Conservation (phyloP, 2,888 invertebrate species). For the Holacanthella duospinosa region DNA sequence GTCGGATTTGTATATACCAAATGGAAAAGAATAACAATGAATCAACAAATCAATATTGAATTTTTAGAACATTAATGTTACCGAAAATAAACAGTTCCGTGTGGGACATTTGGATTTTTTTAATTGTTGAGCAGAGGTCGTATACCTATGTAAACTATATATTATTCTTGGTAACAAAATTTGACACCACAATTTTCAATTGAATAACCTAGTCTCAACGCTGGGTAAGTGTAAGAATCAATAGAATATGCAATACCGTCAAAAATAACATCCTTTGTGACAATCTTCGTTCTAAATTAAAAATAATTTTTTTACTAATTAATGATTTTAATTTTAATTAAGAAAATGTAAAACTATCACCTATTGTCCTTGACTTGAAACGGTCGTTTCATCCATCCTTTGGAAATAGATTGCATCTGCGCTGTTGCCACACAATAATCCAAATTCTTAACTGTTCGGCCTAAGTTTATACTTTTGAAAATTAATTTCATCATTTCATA, state of each 20-base stretch:
- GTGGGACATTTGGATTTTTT: neutral
- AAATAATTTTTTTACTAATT: neutral
- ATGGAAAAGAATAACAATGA: too few relatives aligned
- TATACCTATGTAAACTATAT: too few relatives aligned
- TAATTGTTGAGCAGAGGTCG: too few relatives aligned
- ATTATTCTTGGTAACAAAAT: neutral
- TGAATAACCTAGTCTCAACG: neutral
- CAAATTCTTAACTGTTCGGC: neutral
- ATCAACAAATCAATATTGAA: too few relatives aligned
- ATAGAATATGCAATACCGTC: slow-evolving; percentile 8
- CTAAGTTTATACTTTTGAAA: neutral
- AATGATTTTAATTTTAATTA: neutral
- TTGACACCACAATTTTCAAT: slow-evolving; percentile 9
- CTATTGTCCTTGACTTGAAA: neutral
- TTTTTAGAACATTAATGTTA: too few relatives aligned
- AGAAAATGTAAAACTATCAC: neutral
- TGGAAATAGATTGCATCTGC: slow-evolving; percentile 3
- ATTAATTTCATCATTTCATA: slow-evolving; percentile 7
- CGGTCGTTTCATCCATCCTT: slow-evolving; percentile 11
- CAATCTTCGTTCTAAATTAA: neutral
- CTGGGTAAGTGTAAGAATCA: neutral
- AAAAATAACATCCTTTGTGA: slow-evolving; percentile 10
- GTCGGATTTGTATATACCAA: too few relatives aligned
- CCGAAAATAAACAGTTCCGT: neutral
- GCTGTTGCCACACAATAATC: slow-evolving; percentile 11